phyloP scores from a whole-genome alignment of 2,888 invertebrate species.

The Tiphia femorata region DNA sequence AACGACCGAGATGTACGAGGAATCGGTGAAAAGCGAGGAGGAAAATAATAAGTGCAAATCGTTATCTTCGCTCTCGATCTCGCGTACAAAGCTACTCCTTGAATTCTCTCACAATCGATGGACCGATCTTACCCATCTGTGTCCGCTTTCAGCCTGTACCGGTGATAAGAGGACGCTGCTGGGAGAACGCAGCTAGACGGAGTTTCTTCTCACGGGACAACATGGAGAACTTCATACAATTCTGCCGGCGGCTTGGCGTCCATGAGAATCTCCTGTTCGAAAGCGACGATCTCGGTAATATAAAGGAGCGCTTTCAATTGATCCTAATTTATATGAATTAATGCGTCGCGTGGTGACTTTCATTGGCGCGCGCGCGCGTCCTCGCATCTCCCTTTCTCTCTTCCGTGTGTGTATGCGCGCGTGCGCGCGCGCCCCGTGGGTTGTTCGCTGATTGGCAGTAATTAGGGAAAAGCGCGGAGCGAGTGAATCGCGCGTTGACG shows the following conservation, averaged over 20 bases:
- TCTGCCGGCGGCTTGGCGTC: constrained; percentile 87
- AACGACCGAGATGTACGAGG: too few species aligned
- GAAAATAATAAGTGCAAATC: too few species aligned
- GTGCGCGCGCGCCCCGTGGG: neutral
- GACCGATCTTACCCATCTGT: neutral
- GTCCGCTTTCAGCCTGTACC: constrained; percentile 75
- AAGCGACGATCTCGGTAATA: constrained; percentile 89
- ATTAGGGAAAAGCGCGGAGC: constrained; percentile 18
- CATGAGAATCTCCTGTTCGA: constrained; percentile 91
- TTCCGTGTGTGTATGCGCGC: neutral
- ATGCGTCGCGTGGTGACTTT: too few species aligned
- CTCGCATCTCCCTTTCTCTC: neutral
- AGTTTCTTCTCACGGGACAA: constrained; percentile 93
- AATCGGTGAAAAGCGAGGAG: too few species aligned
- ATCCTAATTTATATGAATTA: constrained; percentile 16
- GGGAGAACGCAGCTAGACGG: constrained; percentile 85
- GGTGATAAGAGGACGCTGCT: constrained; percentile 80
- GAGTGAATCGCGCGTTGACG: constrained; percentile 8
- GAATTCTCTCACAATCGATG: neutral
- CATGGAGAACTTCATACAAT: constrained; percentile 89
- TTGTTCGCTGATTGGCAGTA: constrained; percentile 8
- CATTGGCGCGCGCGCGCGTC: neutral
- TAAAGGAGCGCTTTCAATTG: constrained; percentile 6
- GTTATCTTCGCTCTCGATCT: too few species aligned
- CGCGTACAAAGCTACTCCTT: neutral